Conservation (phyloP, 2,797 vertebrate species). For the Hyperoplus immaculatus region DNA sequence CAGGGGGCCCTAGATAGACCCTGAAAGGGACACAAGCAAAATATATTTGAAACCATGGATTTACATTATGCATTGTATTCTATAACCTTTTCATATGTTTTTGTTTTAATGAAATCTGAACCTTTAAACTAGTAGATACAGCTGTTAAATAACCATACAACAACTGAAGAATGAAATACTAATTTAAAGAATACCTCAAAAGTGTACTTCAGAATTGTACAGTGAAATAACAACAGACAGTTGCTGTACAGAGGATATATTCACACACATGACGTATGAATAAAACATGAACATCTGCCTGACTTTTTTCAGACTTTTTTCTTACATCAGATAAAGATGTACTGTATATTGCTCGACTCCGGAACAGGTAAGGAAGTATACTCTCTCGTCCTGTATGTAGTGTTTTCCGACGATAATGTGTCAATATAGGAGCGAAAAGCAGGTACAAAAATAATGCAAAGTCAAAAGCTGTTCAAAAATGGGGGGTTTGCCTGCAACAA, state of each 20-base stretch:
- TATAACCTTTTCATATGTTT: not conserved
- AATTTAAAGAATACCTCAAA: not conserved
- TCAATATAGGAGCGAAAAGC: slow-evolving; percentile 15
- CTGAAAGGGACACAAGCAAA: not conserved
- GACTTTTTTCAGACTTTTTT: not conserved
- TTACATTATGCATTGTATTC: not conserved
- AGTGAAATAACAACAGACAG: not conserved
- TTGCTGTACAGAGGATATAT: not conserved
- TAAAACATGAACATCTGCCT: slow-evolving; percentile 59
- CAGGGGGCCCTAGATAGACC: not conserved
- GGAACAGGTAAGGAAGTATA: slow-evolving; percentile 24
- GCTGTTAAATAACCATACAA: not conserved
- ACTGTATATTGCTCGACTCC: slow-evolving; percentile 2
- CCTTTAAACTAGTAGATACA: not conserved
- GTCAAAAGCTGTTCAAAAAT: slow-evolving; percentile 31
- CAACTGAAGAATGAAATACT: not conserved
- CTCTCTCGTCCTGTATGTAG: slow-evolving; percentile 4
- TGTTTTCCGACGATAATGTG: slow-evolving; percentile 8
- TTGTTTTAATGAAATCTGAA: not conserved
- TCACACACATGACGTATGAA: slow-evolving; percentile 43
- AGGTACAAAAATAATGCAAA: slow-evolving; percentile 13
- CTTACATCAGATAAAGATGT: slow-evolving; percentile 23
- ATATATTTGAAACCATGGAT: not conserved
- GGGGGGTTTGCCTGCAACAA: not conserved
- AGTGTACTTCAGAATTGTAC: not conserved